These are phyloP conservation scores for Saccopteryx bilineata DNA, from an alignment of 2,113 vertebrate genomes.

Conservation along the genomic window DNA sequence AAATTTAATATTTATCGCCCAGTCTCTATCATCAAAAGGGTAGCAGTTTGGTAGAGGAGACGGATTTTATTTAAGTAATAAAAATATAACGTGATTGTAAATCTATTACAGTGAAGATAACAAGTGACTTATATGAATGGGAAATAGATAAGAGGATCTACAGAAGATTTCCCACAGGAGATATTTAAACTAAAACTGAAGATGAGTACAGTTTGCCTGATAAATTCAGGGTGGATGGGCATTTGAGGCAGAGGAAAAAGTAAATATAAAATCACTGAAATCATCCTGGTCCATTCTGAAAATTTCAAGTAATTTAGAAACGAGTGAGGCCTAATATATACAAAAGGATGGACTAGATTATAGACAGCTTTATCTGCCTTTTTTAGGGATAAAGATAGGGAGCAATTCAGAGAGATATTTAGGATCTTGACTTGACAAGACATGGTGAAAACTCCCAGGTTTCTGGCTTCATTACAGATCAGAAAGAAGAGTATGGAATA, in stretches of 20 bases:
- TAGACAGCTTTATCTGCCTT: neutral
- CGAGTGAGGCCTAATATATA: neutral
- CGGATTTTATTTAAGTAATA: constrained; percentile 1
- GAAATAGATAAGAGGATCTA: neutral
- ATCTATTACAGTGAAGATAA: constrained; percentile 9
- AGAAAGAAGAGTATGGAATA: neutral
- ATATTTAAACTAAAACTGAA: neutral
- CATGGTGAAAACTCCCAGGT: neutral
- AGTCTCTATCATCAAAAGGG: neutral
- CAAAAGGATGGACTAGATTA: neutral
- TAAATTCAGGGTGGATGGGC: neutral
- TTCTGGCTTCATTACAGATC: neutral
- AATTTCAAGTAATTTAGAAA: constrained; percentile 57
- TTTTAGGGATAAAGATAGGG: constrained; percentile 3
- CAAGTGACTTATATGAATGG: neutral
- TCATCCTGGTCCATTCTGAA: constrained; percentile 5
- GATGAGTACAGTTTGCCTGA: neutral
- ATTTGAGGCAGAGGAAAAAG: neutral
- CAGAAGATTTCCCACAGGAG: neutral
- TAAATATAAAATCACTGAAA: constrained; percentile 41
- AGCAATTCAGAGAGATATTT: constrained; percentile 4
- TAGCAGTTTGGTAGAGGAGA: neutral
- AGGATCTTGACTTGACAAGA: neutral
- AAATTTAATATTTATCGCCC: neutral
- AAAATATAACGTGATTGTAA: constrained; percentile 43